These are phyloP conservation scores for Pantherophis guttatus DNA, from an alignment of 2,113 vertebrate species.

Conservation along the genomic window DNA sequence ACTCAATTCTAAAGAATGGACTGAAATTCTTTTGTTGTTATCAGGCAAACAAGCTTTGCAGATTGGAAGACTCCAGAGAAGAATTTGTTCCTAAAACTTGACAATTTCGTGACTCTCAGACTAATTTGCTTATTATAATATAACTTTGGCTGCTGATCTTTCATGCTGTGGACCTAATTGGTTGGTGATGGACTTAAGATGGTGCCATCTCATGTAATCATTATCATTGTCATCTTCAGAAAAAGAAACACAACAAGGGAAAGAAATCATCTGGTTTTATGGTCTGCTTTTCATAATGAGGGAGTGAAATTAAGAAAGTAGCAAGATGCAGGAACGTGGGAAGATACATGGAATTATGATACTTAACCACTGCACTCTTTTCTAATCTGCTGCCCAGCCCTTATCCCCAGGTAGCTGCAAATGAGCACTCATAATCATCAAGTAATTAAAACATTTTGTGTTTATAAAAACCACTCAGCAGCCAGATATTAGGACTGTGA, in stretches of 20 bases:
- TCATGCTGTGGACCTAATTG: conserved; percentile 6
- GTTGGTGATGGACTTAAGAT: conserved; percentile 35
- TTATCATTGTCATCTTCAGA: conserved; percentile 20
- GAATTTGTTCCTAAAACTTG: conserved; percentile 53
- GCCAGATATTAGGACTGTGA: neutral
- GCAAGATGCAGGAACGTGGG: neutral
- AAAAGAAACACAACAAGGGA: conserved; percentile 39
- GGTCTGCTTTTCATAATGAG: conserved; percentile 52
- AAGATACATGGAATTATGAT: conserved; percentile 31
- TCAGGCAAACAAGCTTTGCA: conserved; percentile 60
- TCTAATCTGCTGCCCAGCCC: neutral
- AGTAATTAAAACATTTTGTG: conserved; percentile 26
- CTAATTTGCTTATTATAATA: conserved; percentile 47
- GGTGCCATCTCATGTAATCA: neutral
- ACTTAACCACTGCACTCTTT: neutral
- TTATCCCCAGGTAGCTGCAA: neutral
- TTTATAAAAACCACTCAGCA: neutral
- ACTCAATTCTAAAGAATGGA: conserved; percentile 52
- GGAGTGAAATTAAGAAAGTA: conserved; percentile 42
- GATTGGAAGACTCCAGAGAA: conserved; percentile 51
- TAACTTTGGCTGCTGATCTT: conserved; percentile 35
- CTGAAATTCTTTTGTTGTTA: conserved; percentile 54
- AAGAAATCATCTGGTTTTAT: conserved; percentile 36
- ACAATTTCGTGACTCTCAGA: conserved; percentile 36
- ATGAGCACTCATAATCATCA: neutral